Evolutionary conservation across 2,888 invertebrate genomes (phyloP).

Genomic region (Lepeophtheirus nordmannii): DNA sequence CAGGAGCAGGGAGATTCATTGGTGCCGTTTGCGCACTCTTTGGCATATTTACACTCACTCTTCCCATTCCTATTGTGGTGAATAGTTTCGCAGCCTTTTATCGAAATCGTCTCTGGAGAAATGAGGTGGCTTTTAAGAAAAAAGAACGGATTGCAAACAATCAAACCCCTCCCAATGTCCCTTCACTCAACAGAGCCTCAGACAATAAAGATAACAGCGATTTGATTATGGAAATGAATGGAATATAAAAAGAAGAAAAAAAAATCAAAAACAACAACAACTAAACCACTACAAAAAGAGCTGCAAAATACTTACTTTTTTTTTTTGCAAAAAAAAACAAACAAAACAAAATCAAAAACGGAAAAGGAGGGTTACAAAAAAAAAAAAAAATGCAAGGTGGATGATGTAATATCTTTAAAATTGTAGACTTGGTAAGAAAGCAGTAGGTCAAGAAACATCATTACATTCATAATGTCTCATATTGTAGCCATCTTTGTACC

Average conservation of each 20-base stretch:
- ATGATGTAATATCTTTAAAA: no score
- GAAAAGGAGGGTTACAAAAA: no score
- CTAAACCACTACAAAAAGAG: background rate
- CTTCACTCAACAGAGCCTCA: background rate
- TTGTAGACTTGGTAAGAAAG: no score
- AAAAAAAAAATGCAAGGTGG: no score
- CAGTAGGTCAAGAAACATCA: no score
- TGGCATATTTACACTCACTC: slow-evolving; percentile 19
- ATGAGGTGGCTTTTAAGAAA: slow-evolving; percentile 18
- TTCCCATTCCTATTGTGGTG: slow-evolving; percentile 20
- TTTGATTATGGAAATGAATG: background rate
- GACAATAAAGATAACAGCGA: background rate
- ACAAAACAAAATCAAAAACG: no score
- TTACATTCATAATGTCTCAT: no score
- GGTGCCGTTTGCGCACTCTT: slow-evolving; percentile 15
- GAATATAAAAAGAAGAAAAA: background rate
- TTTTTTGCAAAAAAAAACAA: no score
- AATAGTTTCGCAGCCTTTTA: slow-evolving; percentile 21
- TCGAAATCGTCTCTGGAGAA: slow-evolving; percentile 14
- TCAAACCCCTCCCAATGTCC: slow-evolving; percentile 4
- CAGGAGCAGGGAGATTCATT: slow-evolving; percentile 16
- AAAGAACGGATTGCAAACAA: slow-evolving; percentile 10
- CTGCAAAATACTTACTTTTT: no score
- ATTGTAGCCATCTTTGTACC: no score
- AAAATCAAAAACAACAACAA: no score